Base-by-base conservation (phyloP, 2,888 invertebrate genomes). In the Agelastica alni region DNA sequence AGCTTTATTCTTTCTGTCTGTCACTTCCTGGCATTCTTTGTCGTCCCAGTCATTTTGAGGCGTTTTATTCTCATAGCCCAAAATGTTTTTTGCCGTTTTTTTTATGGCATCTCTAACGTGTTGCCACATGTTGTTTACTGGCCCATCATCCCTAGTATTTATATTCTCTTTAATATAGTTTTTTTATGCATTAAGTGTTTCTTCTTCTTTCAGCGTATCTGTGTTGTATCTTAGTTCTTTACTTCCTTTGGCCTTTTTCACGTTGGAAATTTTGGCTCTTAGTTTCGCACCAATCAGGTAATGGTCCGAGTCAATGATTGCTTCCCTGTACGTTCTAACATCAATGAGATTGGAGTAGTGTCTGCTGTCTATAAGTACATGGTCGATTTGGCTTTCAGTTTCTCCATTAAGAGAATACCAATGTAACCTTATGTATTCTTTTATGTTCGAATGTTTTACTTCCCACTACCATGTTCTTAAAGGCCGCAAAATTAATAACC, bases 341-440 rank as follows among this genome's bases (percentile, higher is more conserved):
- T 41, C 41, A 9, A 41, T 41, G 41, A 41, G 12, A 13, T 41
- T 22, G 13, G 22, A 22, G 41, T 22, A 41, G 26, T 26, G 41
- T 41, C 6, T 41, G 20, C 22, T 22, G 22, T 41, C 37, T 16
- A 14, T 37, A 9, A 18, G 17, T 18, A 37, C 37, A 16, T 37
- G 37, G 18, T 37, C 17, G 5, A 37, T 37, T 37, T 18, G 18
- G 9, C 9, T 22, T 22, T 22, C 9, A 4, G 22, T 22, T 22
- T 9, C 22, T 22, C 22, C 22, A 22, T n/a, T n/a, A n/a, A n/a
- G 22, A 1, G 9, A 9, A 22, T 22, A 1, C 22, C 22, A 6
- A 6, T 22, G 22, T 1, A 22, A 9, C 22, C 9, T 22, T 22
- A 22, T 22, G 22, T 22, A 22, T 4, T 22, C 9, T 22, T 22